Base-by-base conservation (phyloP, 2,888 invertebrate genomes). In the Alloscopus bannaensis region DNA sequence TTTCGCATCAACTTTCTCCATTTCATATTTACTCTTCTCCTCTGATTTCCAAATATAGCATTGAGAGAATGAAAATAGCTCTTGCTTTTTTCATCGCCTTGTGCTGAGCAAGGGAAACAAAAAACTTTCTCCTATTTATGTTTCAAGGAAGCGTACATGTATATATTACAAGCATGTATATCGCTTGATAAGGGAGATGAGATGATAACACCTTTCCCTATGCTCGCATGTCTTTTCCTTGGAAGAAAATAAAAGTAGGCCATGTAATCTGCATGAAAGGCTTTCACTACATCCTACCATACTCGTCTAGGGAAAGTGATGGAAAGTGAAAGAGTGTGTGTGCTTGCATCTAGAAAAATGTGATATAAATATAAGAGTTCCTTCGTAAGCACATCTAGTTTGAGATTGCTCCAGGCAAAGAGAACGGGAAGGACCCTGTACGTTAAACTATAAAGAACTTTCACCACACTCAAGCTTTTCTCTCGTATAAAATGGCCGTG, bases 191-290 rank as follows among this genome's bases (percentile, higher is more conserved):
- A n/a, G n/a, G n/a, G n/a, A n/a, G n/a, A n/a, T n/a, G n/a, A n/a
- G n/a, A n/a, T n/a, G n/a, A n/a, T n/a, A n/a, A n/a, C n/a, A n/a
- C n/a, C n/a, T n/a, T n/a, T n/a, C n/a, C n/a, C n/a, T n/a, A n/a
- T n/a, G n/a, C n/a, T n/a, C n/a, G n/a, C n/a, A n/a, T n/a, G n/a
- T n/a, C n/a, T n/a, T n/a, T n/a, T n/a, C n/a, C n/a, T n/a, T n/a
- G n/a, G n/a, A n/a, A 22, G 28, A 20, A 20, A 52, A 52, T 40
- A 52, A 68, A 40, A 31, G 42, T 31, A 57, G 69, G 42, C 20
- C 18, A 55, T 16, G 55, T 31, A 71, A 71, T 71, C 71, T 62
- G 36, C 62, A 71, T 71, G 52, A 71, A 71, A 60, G 60, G 36
- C 36, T 71, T 60, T 59, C 28, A 22, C 18, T 50, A 22, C 60